Base-by-base conservation (phyloP, 2,797 vertebrate species). In the Hafferia zeledoni region DNA sequence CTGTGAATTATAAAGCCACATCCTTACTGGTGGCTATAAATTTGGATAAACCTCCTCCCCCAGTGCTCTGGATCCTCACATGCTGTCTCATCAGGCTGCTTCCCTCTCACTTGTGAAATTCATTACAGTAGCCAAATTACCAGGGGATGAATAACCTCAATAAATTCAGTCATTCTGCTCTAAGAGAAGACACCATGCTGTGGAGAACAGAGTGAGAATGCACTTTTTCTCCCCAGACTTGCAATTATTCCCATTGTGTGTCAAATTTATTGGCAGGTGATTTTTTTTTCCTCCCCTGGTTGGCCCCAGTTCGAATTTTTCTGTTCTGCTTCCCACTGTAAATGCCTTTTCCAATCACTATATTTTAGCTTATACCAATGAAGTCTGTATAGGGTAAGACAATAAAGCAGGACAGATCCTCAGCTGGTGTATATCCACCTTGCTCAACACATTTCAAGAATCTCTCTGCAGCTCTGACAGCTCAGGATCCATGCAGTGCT, bases 51-150 rank as follows among this genome's bases (percentile, higher is more conserved):
- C 89, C 90, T 95, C 89, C 93, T 97, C 93, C 91, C 78, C 75
- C 75, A 78, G 94, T 88, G 68, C 91, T 96, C 95, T 95, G 91
- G 84, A 93, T 95, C 97, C 93, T 93, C n/a, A 30, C 94, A 93
- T 50, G 12, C 70, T 92, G 92, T 87, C 89, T 97, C 94, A 65
- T 89, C 78, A 39, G 94, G 75, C 78, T 67, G 27, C 90, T 83
- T 93, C 46, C 86, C 63, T 93, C 95, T 93, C 72, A 92, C 78
- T 94, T 94, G 70, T 81, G 92, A 97, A 97, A 96, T 95, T 71
- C 79, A 80, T 91, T 95, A 96, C 94, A 93, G 95, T 96, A 96
- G 97, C 94, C 93, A 94, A 92, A 93, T 86, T 77, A 92, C 85
- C 87, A 93, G 27, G 63, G 84, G 83, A 96, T 56, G 90, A 95